Percentiles rank a stretch among this genome's conserved stretches.
phyloP scores from a whole-genome alignment of 2,797 vertebrate genomes.

The Heliangelus exortis region DNA sequence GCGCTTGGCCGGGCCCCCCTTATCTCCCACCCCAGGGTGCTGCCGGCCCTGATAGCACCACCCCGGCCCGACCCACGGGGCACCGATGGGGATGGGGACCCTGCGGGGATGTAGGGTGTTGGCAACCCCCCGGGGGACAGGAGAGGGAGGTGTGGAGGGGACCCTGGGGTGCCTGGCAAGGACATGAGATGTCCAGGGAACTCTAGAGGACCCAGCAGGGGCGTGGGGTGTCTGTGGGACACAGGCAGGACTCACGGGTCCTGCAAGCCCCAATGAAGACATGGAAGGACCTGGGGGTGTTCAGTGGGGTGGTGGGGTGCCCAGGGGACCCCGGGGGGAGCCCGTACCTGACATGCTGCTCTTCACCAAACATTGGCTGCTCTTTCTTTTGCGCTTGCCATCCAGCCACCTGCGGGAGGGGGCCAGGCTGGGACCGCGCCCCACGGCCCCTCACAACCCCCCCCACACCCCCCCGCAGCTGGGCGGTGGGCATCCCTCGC shows the following conservation, averaged over 20 bases:
- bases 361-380: conserved; percentile 99
- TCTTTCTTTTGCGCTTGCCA: conserved; percentile 99
- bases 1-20: conserved; percentile 18
- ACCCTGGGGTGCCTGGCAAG: too few species aligned
- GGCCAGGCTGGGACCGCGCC: neutral
- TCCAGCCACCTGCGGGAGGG: conserved; percentile 90
- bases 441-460: neutral
- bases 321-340: neutral
- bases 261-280: accelerated
- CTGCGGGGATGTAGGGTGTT: neutral
- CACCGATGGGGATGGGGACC: neutral
- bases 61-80: neutral
- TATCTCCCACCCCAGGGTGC: conserved; percentile 39
- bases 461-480: too few species aligned
- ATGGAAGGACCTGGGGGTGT: neutral
- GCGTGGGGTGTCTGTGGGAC: too few species aligned
- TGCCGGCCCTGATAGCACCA: neutral
- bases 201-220: too few species aligned
- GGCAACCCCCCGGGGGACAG: neutral
- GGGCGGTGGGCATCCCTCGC: neutral
- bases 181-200: neutral
- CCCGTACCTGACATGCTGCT: conserved; percentile 92
- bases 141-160: neutral
- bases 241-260: neutral
- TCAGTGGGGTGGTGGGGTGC: neutral